phyloP scores from a whole-genome alignment of 2,797 vertebrate species.

The Enteromius viviparus region DNA sequence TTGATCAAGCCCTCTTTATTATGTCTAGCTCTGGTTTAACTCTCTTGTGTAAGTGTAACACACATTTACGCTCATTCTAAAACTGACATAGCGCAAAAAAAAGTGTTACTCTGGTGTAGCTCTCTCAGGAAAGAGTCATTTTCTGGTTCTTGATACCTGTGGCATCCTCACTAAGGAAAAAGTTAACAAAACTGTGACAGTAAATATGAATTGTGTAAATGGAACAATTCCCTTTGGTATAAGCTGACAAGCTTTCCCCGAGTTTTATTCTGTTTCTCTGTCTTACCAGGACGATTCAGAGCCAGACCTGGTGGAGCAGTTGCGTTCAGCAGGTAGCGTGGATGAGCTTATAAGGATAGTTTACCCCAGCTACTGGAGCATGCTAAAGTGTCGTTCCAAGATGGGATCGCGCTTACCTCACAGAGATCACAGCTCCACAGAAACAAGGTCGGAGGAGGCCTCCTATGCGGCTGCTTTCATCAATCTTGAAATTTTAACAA shows the following conservation, averaged over 20 bases:
- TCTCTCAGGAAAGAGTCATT: not conserved
- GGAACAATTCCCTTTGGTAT: not conserved
- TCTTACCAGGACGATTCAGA: constrained; percentile 80
- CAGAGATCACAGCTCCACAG: constrained; percentile 70
- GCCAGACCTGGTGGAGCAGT: constrained; percentile 87
- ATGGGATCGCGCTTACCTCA: constrained; percentile 74
- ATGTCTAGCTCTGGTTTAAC: not conserved
- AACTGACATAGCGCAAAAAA: not conserved
- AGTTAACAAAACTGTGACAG: not conserved
- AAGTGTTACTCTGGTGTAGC: not conserved
- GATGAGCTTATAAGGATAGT: constrained; percentile 95
- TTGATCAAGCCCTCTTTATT: not conserved
- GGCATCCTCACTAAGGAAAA: not conserved
- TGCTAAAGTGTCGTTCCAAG: constrained; percentile 90
- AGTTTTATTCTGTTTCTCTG: constrained; percentile 58
- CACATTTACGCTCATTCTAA: not conserved
- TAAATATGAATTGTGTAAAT: not conserved
- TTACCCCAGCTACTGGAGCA: constrained; percentile 92
- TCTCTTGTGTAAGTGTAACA: not conserved
- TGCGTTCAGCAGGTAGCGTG: constrained; percentile 91
- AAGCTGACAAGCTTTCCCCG: not conserved
- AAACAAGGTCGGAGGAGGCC: constrained; percentile 77
- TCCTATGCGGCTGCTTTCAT: constrained; percentile 90
- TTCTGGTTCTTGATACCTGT: not conserved
- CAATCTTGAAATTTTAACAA: constrained; percentile 92